Conservation (phyloP, 2,797 vertebrate species). For the Gambelia wislizenii region DNA sequence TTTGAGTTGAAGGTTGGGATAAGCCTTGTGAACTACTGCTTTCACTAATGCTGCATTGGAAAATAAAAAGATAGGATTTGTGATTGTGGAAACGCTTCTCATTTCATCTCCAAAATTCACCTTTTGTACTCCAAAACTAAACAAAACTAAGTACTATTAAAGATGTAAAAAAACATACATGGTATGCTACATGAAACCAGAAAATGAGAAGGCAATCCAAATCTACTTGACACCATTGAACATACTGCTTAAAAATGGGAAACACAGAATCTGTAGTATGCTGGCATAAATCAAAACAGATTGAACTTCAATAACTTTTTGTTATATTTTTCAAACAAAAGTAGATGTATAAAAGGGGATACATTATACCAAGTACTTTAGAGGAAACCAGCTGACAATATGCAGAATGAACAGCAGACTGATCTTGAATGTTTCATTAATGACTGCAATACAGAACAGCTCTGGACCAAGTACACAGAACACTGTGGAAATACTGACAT, state of each 20-base stretch:
- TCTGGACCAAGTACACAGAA: background rate
- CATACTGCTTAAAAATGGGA: background rate
- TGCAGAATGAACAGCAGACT: background rate
- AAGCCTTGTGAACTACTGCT: constrained; percentile 97
- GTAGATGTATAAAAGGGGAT: background rate
- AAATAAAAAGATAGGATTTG: constrained; percentile 3
- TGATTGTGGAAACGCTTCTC: background rate
- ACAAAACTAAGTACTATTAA: background rate
- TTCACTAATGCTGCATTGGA: constrained; percentile 89
- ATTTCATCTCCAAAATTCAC: rapidly evolving
- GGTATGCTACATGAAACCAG: background rate
- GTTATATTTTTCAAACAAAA: constrained; percentile 1
- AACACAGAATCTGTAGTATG: background rate
- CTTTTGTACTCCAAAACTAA: background rate
- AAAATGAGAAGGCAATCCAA: background rate
- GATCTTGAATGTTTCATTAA: background rate
- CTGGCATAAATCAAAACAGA: background rate
- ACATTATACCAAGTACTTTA: background rate
- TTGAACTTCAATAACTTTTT: background rate
- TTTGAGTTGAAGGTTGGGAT: constrained; percentile 98
- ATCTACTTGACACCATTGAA: background rate
- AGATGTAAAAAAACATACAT: background rate
- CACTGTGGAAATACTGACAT: background rate
- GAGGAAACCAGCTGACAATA: background rate
- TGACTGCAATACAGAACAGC: background rate